phyloP scores from a whole-genome alignment of 2,888 invertebrate species.

The Belgica antarctica region DNA sequence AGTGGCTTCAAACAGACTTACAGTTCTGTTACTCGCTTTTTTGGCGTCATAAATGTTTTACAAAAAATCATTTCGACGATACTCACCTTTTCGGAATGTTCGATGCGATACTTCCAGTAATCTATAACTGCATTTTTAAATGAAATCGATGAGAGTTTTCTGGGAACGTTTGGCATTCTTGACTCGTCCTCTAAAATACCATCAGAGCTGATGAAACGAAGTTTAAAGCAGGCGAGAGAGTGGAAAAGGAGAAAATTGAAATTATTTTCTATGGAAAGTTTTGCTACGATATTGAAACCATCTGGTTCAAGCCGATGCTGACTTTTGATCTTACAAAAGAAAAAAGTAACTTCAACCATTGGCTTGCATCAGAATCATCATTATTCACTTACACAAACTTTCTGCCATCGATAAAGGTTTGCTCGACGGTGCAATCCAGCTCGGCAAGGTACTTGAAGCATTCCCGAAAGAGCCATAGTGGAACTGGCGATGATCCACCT shows the following conservation, averaged over 20 bases:
- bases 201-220: slow-evolving; percentile 46
- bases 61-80: too few relatives aligned
- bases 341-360: slow-evolving; percentile 20
- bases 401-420: slow-evolving; percentile 47
- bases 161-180: slow-evolving; percentile 46
- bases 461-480: slow-evolving; percentile 62
- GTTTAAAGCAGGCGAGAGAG: too few relatives aligned
- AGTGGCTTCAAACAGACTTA: too few relatives aligned
- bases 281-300: too few relatives aligned
- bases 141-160: slow-evolving; percentile 46
- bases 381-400: slow-evolving; percentile 47
- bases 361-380: too few relatives aligned
- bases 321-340: background rate
- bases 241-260: background rate
- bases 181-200: slow-evolving; percentile 46
- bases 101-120: slow-evolving; percentile 43
- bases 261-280: background rate
- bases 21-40: too few relatives aligned
- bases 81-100: slow-evolving; percentile 24
- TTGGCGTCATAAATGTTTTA: slow-evolving; percentile 11
- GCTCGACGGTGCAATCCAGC: slow-evolving; percentile 54
- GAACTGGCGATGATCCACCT: slow-evolving; percentile 75
- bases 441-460: slow-evolving; percentile 61
- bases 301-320: too few relatives aligned
- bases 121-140: slow-evolving; percentile 46